Conservation (phyloP, 2,113 vertebrate species). For the Echinops telfairi region DNA sequence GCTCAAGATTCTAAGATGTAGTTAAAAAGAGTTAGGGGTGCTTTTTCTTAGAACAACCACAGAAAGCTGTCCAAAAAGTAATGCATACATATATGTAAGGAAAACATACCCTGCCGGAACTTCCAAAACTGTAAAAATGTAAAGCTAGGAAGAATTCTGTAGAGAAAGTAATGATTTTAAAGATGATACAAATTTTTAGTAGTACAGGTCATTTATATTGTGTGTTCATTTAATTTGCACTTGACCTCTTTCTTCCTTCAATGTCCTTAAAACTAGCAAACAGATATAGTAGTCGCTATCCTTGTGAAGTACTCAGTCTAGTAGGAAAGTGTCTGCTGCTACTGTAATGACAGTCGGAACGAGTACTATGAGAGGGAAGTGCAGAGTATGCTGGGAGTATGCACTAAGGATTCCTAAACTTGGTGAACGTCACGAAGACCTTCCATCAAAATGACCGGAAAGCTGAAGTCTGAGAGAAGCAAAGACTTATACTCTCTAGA, state of each 20-base stretch:
- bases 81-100: not conserved
- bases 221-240: not conserved
- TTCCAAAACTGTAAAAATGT: not conserved
- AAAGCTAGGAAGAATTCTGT: not conserved
- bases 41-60: not conserved
- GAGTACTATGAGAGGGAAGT: not conserved
- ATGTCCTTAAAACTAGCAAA: too few species aligned
- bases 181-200: not conserved
- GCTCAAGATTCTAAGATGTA: not conserved
- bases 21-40: not conserved
- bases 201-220: not conserved
- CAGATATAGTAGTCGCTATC: not conserved
- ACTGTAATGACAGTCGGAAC: not conserved
- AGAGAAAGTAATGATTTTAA: not conserved
- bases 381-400: fast-evolving
- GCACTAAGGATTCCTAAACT: not conserved
- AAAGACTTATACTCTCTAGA: not conserved
- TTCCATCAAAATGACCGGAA: not conserved
- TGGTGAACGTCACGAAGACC: not conserved
- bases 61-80: not conserved
- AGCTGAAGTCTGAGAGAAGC: not conserved
- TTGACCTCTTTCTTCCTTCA: too few species aligned
- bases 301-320: not conserved
- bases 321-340: not conserved
- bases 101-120: not conserved